These are phyloP conservation scores for Alca torda DNA, from an alignment of 2,797 vertebrate species.

Conservation along the genomic window DNA sequence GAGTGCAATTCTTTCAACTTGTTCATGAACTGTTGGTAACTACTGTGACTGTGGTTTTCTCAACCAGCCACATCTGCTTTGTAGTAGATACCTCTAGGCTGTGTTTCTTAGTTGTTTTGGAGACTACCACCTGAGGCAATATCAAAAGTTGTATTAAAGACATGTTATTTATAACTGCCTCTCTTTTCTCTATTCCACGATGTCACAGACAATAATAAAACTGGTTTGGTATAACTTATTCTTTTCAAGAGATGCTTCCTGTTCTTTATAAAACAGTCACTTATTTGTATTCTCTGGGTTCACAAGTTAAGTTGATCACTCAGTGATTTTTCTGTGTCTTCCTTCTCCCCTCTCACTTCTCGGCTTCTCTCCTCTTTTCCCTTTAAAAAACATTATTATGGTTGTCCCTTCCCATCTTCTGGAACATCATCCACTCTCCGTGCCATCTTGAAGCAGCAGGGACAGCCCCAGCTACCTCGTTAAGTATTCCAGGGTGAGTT, in stretches of 20 bases:
- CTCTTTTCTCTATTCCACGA: background rate
- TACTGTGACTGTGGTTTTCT: background rate
- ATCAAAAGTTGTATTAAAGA: background rate
- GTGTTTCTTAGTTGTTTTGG: background rate
- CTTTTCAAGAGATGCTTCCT: background rate
- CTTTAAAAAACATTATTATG: background rate
- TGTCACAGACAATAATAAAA: background rate
- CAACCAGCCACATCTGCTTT: background rate
- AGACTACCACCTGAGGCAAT: background rate
- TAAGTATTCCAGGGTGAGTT: constrained; percentile 61
- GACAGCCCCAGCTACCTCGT: background rate
- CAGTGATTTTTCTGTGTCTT: background rate
- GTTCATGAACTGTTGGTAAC: background rate
- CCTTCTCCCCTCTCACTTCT: background rate
- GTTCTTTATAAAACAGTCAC: background rate
- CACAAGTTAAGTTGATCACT: background rate
- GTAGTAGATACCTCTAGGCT: background rate
- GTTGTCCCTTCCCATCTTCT: background rate
- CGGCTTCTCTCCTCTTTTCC: background rate
- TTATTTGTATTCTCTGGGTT: background rate
- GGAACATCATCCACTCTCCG: background rate
- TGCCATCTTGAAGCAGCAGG: background rate
- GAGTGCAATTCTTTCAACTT: background rate
- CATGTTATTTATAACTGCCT: background rate
- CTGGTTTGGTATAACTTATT: background rate